These are phyloP conservation scores for Alcis repandata DNA, from an alignment of 2,888 invertebrate genomes.

Conservation along the genomic window DNA sequence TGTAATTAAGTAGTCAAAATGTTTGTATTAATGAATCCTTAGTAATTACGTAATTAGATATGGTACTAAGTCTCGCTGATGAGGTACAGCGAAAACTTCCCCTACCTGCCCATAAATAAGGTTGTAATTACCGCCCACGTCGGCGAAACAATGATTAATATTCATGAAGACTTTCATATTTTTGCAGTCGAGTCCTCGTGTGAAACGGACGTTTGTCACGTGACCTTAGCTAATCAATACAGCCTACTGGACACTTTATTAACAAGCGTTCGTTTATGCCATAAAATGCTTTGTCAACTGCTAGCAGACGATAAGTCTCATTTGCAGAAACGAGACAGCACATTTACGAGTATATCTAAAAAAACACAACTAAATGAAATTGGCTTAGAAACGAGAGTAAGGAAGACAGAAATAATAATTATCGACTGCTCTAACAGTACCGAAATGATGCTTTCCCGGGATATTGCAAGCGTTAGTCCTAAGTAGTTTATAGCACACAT, in stretches of 20 bases:
- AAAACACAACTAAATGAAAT: too few species aligned
- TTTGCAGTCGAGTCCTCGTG: not conserved
- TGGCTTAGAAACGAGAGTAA: too few species aligned
- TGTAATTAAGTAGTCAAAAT: conserved; percentile 5
- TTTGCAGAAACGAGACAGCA: not conserved
- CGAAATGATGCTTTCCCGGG: too few species aligned
- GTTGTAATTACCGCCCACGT: conserved; percentile 6
- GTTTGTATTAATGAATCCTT: not conserved
- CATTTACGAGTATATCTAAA: too few species aligned
- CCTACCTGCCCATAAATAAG: conserved; percentile 15
- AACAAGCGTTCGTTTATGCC: too few species aligned
- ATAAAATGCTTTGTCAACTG: not conserved
- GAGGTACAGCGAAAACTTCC: conserved; percentile 6
- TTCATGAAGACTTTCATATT: conserved; percentile 3
- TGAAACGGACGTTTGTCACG: not conserved
- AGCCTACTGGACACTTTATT: not conserved
- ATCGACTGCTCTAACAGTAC: too few species aligned
- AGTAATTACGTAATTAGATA: conserved; percentile 1
- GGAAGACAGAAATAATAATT: too few species aligned
- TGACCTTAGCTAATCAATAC: conserved; percentile 16
- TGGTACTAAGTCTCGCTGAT: not conserved
- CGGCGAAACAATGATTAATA: conserved; percentile 11
- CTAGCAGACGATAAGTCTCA: not conserved
- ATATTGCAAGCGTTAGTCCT: too few species aligned
- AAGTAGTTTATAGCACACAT: not conserved